These are phyloP conservation scores for Coleophora flavipennella DNA, from an alignment of 2,888 invertebrate species.

Conservation along the genomic window DNA sequence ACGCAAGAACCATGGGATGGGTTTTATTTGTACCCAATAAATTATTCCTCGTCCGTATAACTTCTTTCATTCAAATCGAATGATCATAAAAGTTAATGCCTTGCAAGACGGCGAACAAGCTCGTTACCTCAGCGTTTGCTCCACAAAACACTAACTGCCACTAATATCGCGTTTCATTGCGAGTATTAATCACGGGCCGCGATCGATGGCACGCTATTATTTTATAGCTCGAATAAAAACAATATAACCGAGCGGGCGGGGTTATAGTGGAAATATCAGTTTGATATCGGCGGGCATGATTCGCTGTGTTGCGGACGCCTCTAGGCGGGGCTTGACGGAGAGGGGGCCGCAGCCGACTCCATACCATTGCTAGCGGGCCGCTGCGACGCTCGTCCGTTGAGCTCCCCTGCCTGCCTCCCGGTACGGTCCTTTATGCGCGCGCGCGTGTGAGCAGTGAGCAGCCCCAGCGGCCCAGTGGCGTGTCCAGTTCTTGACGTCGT, in stretches of 20 bases:
- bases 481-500: conserved; percentile 32
- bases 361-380: conserved; percentile 52
- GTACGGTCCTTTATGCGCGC: conserved; percentile 31
- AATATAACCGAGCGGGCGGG: conserved; percentile 62
- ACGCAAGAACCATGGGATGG: too few relatives aligned
- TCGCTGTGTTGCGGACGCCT: conserved; percentile 65
- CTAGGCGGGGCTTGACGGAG: conserved; percentile 51
- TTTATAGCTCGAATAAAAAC: conserved; percentile 68
- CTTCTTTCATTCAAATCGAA: too few relatives aligned
- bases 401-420: conserved; percentile 15
- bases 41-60: too few relatives aligned
- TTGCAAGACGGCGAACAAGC: too few relatives aligned
- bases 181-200: conserved; percentile 36
- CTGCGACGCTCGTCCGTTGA: conserved; percentile 32
- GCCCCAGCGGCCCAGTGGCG: conserved; percentile 39
- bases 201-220: conserved; percentile 48
- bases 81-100: too few relatives aligned
- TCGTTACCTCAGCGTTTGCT: too few relatives aligned
- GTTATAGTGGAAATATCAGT: conserved; percentile 62
- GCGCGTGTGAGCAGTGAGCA: conserved; percentile 44
- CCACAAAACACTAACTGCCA: too few relatives aligned
- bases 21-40: too few relatives aligned
- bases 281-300: conserved; percentile 66
- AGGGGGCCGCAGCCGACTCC: conserved; percentile 35
- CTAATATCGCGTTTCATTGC: conserved; percentile 32